Evolutionary conservation across 2,888 invertebrate genomes (phyloP).

Genomic region (Alloscopus bannaensis): DNA sequence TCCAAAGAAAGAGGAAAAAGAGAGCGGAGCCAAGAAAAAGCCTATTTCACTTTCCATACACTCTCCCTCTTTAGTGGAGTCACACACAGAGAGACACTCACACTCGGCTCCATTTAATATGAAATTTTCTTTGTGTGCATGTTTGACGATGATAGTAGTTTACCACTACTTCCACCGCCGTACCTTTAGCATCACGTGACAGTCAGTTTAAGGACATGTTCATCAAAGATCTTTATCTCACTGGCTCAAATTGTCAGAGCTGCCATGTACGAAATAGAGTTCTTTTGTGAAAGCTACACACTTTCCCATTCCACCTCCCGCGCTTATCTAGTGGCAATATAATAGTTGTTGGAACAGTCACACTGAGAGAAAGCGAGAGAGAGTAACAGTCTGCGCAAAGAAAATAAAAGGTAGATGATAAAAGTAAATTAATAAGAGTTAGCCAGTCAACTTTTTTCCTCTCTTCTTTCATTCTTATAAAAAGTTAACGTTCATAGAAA

Average conservation of each 20-base stretch:
- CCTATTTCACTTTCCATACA: not conserved
- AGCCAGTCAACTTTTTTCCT: slow-evolving; percentile 42
- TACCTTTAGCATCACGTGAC: slow-evolving; percentile 41
- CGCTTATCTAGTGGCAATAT: slow-evolving; percentile 49
- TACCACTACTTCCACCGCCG: too few relatives aligned
- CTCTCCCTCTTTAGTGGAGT: too few relatives aligned
- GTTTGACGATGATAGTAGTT: slow-evolving; percentile 36
- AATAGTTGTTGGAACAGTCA: slow-evolving; percentile 30
- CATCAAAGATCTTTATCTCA: slow-evolving; percentile 56
- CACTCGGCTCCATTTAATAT: too few relatives aligned
- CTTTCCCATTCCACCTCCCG: too few relatives aligned
- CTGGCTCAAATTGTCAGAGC: slow-evolving; percentile 54
- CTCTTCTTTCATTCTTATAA: too few relatives aligned
- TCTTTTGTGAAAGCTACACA: slow-evolving; percentile 45
- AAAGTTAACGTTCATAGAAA: too few relatives aligned
- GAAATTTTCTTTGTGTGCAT: too few relatives aligned
- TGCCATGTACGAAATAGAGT: slow-evolving; percentile 42
- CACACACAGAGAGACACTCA: too few relatives aligned
- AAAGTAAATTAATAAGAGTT: slow-evolving; percentile 55
- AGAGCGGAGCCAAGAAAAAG: not conserved
- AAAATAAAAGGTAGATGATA: slow-evolving; percentile 37
- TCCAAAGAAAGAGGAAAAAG: not conserved
- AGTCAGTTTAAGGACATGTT: slow-evolving; percentile 57
- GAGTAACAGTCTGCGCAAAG: slow-evolving; percentile 12
- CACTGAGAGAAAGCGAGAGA: slow-evolving; percentile 30